Base-by-base conservation (phyloP, 2,797 vertebrate species). In the Tolypeutes matacus region DNA sequence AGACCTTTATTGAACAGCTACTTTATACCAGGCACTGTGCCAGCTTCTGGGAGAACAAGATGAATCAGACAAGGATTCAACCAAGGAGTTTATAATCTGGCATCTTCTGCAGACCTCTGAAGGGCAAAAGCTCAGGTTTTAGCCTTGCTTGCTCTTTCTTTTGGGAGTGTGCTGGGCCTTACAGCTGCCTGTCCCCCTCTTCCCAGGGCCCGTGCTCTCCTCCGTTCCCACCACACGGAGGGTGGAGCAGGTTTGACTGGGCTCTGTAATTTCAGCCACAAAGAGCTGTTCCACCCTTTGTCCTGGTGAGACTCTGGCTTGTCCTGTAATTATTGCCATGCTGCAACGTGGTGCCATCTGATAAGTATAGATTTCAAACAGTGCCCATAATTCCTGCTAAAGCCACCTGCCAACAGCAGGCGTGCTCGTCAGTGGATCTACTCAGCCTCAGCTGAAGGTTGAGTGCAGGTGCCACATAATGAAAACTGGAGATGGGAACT, bases 211-310 rank as follows among this genome's bases (percentile, higher is more conserved):
- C 13, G 2, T 31, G 25, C 12, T 15, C 39, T 21, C 17, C 72
- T 90, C 5, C 13, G 9, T 13, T 51, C 53, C 77, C 60, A 72
- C 42, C n/a, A n/a, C 23, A 5, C n/a, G 72, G 29, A 0, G 12
- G 81, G 89, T 17, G 25, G 27, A 7, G 27, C 42, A 4, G 20
- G 11, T 64, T 5, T n/a, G 56, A 46, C 0, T 0, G 5, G 73
- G 10, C 56, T 95, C 76, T 94, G 83, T 56, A 80, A 83, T 75
- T 70, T 80, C 93, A 67, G 15, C 75, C 94, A 86, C n/a, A 56
- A 78, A 90, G 13, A 78, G 29, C 17, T 36, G 36, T 51, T 29
- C 91, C 91, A 60, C 89, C 62, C 93, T 94, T 46, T 80, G 75
- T 93, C 75, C 69, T 7, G 0, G 77, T 51, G 86, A 95, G 92